Base-by-base conservation (phyloP, 1,140 invertebrate species). In the Zaprionus davidi region DNA sequence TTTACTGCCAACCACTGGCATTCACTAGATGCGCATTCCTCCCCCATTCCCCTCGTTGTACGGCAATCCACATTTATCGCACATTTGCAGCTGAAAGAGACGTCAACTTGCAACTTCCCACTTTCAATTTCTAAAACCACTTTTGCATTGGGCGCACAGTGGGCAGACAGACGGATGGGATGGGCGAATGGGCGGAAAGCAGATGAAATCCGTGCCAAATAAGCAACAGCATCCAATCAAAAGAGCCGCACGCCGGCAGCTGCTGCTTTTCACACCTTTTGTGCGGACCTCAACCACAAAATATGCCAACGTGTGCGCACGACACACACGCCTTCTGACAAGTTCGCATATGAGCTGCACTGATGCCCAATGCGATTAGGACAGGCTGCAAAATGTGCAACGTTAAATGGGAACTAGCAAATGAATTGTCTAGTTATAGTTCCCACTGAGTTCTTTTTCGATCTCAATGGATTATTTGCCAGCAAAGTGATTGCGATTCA, bases 171-270 rank as follows among this genome's bases (percentile, higher is more conserved):
- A 31, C n/a, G 58, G 34, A 38, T 46, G 36, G 26, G 49, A 9
- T 9, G 28, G 28, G 28, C 28, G 26, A 28, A 28, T 28, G 28
- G 31, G 31, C 31, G 31, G 51, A 70, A 49, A 12, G 66, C 28
- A 64, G 51, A 51, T 62, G 71, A 84, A 76, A 84, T 78, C 82
- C 75, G 78, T 78, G 82, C 82, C 82, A 85, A 84, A 78, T 85
- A 84, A 84, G 82, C 82, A 85, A 81, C 82, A 81, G 82, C 82
- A 69, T 85, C 82, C 49, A 73, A 66, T 69, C 78, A 66, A 79
- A 79, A 79, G 74, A 73, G 67, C 78, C 69, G 31, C 77, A 70
- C 46, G 62, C 60, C 31, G 46, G 59, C 64, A 46, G 66, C 78
- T 71, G 71, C 74, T 46, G 71, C 71, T 74, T 65, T 75, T 84